A percentile compares a stretch with the other conserved stretches of the same genome.
phyloP scores from a whole-genome alignment of 2,888 invertebrate species.

The Erannis defoliaria region DNA sequence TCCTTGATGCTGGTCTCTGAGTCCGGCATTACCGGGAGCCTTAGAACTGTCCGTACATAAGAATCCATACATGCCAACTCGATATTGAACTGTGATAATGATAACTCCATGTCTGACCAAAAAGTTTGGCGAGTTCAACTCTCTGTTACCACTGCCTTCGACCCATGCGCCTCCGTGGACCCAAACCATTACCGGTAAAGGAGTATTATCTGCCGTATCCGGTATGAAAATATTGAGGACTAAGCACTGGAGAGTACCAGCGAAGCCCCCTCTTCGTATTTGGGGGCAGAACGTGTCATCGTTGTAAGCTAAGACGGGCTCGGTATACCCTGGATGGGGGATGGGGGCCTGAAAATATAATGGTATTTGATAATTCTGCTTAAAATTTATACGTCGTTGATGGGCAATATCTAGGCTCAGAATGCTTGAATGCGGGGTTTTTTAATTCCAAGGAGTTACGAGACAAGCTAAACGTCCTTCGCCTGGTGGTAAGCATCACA shows the following conservation, averaged over 20 bases:
- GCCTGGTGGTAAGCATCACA: too few species aligned
- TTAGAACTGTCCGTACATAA: slow-evolving; percentile 49
- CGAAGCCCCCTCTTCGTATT: background rate
- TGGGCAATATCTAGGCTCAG: too few species aligned
- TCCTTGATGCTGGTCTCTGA: slow-evolving; percentile 53
- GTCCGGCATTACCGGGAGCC: slow-evolving; percentile 55
- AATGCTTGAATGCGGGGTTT: too few species aligned
- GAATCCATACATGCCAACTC: slow-evolving; percentile 55
- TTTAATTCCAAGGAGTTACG: too few species aligned
- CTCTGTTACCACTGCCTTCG: background rate
- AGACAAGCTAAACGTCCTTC: too few species aligned
- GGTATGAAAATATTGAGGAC: slow-evolving; percentile 17
- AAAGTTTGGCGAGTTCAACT: background rate
- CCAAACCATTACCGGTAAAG: slow-evolving; percentile 22
- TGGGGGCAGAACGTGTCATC: slow-evolving; percentile 18
- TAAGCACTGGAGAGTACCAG: slow-evolving; percentile 13
- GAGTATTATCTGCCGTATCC: background rate
- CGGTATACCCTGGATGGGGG: slow-evolving; percentile 12
- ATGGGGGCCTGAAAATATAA: slow-evolving; percentile 5
- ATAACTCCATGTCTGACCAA: slow-evolving; percentile 51
- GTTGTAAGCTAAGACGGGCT: slow-evolving; percentile 9
- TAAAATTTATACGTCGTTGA: too few species aligned
- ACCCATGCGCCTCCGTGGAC: slow-evolving; percentile 17
- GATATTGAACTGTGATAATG: slow-evolving; percentile 51
- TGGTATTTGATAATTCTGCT: too few species aligned